Evolutionary conservation across 2,113 vertebrate genomes (phyloP).

Genomic region (Ia io): DNA sequence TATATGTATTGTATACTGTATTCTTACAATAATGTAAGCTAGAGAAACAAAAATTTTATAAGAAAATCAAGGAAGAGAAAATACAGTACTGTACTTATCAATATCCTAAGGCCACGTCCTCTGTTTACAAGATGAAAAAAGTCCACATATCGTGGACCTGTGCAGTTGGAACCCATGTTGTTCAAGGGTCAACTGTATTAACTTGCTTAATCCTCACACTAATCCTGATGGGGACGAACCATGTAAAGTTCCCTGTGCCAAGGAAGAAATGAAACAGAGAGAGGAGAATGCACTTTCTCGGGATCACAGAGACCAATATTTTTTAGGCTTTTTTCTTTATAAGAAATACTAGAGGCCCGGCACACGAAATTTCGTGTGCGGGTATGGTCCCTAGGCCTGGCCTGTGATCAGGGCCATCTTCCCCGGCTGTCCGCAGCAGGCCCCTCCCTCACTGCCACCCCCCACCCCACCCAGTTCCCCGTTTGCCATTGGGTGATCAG

Average conservation of each 20-base stretch:
- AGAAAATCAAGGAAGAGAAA: not conserved
- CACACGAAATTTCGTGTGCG: too few relatives aligned
- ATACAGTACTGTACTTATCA: not conserved
- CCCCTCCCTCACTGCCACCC: too few relatives aligned
- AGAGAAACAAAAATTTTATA: not conserved
- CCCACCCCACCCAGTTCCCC: too few relatives aligned
- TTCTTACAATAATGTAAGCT: not conserved
- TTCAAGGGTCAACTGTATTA: not conserved
- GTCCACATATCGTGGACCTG: not conserved
- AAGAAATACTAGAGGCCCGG: not conserved
- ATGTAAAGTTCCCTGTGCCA: not conserved
- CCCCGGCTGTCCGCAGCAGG: too few relatives aligned
- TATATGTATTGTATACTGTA: not conserved
- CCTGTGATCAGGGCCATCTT: too few relatives aligned
- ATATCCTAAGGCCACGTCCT: not conserved
- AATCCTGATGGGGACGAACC: not conserved
- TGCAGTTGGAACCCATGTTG: not conserved
- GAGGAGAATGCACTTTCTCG: not conserved
- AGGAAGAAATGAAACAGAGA: not conserved
- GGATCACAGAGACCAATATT: not conserved
- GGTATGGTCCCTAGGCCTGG: too few relatives aligned
- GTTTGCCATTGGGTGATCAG: fast-evolving
- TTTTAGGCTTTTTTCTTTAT: conserved; percentile 32
- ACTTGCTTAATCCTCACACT: not conserved
- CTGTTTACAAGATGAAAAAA: not conserved